These are phyloP conservation scores for Platalea minor DNA, from an alignment of 2,797 vertebrate species.

Conservation along the genomic window DNA sequence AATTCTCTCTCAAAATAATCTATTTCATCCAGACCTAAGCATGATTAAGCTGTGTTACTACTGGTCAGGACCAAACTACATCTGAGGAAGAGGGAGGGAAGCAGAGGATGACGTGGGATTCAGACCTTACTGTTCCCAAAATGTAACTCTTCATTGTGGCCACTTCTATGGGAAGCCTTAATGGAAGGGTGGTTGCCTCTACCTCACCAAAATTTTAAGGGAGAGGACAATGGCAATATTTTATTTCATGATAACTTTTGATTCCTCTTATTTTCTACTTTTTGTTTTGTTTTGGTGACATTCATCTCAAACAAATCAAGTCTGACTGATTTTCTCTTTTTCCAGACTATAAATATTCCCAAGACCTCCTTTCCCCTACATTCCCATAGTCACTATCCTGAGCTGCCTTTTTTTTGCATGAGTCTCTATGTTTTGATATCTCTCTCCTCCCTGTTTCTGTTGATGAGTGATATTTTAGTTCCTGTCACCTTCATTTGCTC, in stretches of 20 bases:
- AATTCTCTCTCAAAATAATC: not conserved
- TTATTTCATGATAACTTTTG: not conserved
- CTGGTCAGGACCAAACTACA: not conserved
- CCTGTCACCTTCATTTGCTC: constrained; percentile 8
- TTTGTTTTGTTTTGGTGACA: not conserved
- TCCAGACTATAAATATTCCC: not conserved
- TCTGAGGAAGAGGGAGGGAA: not conserved
- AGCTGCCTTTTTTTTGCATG: not conserved
- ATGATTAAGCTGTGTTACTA: not conserved
- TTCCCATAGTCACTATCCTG: not conserved
- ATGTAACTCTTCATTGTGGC: not conserved
- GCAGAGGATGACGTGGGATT: not conserved
- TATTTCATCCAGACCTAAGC: not conserved
- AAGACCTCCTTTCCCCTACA: not conserved
- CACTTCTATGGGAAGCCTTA: not conserved
- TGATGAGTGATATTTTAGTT: constrained; percentile 33
- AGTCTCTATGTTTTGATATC: not conserved
- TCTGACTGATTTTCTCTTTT: not conserved
- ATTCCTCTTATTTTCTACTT: not conserved
- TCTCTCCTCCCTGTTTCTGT: not conserved
- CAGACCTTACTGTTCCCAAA: not conserved
- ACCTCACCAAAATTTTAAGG: not conserved
- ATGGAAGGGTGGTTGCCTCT: not conserved
- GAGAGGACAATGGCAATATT: not conserved
- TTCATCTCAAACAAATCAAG: not conserved